A percentile compares a stretch with the other conserved stretches of the same genome.
phyloP scores from a whole-genome alignment of 1,140 invertebrate genomes.

The Pseudomyrmex flavicornis region DNA sequence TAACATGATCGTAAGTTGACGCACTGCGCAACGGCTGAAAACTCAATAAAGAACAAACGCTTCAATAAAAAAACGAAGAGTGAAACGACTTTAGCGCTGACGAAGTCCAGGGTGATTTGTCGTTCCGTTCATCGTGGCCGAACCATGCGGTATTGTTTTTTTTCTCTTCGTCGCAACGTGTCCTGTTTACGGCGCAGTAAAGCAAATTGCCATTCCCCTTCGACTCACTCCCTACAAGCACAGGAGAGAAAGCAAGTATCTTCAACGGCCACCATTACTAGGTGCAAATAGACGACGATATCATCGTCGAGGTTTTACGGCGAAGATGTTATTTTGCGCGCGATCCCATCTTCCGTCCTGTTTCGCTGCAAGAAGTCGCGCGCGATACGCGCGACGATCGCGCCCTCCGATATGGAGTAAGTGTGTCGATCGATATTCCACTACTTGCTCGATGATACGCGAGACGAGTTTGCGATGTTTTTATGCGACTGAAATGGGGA shows the following conservation, averaged over 20 bases:
- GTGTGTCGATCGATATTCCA: background rate
- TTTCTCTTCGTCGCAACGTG: background rate
- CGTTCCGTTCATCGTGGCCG: slow-evolving; percentile 18
- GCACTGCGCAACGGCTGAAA: background rate
- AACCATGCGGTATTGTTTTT: background rate
- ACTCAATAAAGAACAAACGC: slow-evolving; percentile 8
- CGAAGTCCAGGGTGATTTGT: background rate
- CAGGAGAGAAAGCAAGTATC: background rate
- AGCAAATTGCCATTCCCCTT: slow-evolving; percentile 20
- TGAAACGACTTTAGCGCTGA: slow-evolving; percentile 8
- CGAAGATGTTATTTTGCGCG: slow-evolving; percentile 3
- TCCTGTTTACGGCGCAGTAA: slow-evolving; percentile 29
- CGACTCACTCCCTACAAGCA: background rate
- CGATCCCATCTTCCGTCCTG: background rate
- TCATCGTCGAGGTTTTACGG: slow-evolving; percentile 42
- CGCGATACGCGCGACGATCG: slow-evolving; percentile 2
- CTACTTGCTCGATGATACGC: slow-evolving; percentile 8
- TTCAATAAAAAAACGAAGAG: slow-evolving; percentile 5
- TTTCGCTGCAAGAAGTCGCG: slow-evolving; percentile 12
- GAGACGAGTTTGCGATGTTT: slow-evolving; percentile 15
- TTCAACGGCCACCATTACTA: slow-evolving; percentile 5
- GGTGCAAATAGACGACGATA: slow-evolving; percentile 37
- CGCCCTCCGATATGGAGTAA: background rate
- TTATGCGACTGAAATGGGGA: slow-evolving; percentile 3
- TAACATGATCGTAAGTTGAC: background rate